Conservation (phyloP, 2,113 vertebrate genomes). For the Pteropus alecto region DNA sequence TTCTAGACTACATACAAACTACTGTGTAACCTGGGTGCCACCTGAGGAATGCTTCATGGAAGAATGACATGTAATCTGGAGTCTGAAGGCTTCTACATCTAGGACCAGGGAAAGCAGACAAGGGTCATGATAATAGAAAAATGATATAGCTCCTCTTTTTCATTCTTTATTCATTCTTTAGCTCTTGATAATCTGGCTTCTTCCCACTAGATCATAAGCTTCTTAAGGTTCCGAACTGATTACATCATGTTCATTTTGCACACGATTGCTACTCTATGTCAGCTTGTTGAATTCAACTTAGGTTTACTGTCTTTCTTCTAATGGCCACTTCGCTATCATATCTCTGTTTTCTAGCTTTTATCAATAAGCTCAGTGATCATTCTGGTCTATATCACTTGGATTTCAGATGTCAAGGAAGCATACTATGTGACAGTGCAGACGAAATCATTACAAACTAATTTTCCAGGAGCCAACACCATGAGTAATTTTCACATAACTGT, state of each 20-base stretch:
- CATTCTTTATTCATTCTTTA: not conserved
- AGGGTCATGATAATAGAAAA: not conserved
- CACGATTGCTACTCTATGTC: not conserved
- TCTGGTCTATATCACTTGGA: not conserved
- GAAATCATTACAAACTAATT: slow-evolving; percentile 44
- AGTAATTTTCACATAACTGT: slow-evolving; percentile 34
- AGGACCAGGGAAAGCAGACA: not conserved
- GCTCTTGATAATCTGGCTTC: not conserved
- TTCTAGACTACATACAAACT: not conserved
- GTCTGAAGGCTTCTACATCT: not conserved
- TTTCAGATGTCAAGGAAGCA: not conserved
- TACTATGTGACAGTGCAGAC: slow-evolving; percentile 11
- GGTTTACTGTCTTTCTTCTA: not conserved
- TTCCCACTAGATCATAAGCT: not conserved
- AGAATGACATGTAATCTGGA: too few relatives aligned
- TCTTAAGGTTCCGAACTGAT: not conserved
- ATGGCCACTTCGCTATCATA: not conserved
- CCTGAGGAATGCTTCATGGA: not conserved
- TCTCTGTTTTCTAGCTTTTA: not conserved
- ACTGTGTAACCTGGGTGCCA: not conserved
- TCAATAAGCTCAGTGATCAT: not conserved
- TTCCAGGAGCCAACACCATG: slow-evolving; percentile 19
- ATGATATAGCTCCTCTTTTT: not conserved
- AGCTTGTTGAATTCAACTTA: not conserved
- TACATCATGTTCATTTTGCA: not conserved